Evolutionary conservation across 2,113 vertebrate species (phyloP), one percentile per base, ranked within the genome.

Genomic region (Chionodraco myersi): DNA sequence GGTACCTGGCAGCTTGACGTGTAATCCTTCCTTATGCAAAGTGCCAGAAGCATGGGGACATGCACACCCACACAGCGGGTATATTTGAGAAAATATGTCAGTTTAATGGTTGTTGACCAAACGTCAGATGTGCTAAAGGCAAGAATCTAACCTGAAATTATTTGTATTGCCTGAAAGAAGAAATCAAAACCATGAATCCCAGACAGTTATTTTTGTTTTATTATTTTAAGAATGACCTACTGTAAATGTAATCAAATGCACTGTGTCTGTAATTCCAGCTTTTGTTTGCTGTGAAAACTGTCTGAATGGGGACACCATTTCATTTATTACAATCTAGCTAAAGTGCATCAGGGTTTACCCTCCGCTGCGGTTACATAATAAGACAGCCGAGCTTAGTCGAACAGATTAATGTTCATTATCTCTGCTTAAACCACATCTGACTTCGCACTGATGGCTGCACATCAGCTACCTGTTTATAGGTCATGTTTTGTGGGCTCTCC

Each of bases 21-120:
- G 77, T 93, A 92, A 94, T 93, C 90, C 81, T 30, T 71, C 86
- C 80, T 82, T 86, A 82, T 84, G 80, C 56, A 88, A 77, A 88
- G 79, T 89, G 83, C 91, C 79, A 87, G 79, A 87, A 77, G 57
- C 74, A 54, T 45, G 51, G 82, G 13, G 10, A 47, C 62, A 52
- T 74, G 57, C 72, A 87, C 83, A 64, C 77, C 67, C 82, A 82
- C 86, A 61, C 76, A 57, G 49, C 30, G 26, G 79, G 54, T 56
- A 67, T 85, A 90, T 89, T 84, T 78, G 51, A 41, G 36, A 41
- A 41, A 41, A 41, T 54, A 34, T 71, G 60, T 77, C 49, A 59
- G 45, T 21, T 21, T 16, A 85, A 68, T 23, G 65, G 36, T 88
- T 84, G 70, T 61, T 59, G 58, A 36, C 16, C 51, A 57, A 26